Percentiles rank a stretch among this genome's conserved stretches.
phyloP scores from a whole-genome alignment of 35 echinoderm and acorn worm genomes.

The Patiria miniata region DNA sequence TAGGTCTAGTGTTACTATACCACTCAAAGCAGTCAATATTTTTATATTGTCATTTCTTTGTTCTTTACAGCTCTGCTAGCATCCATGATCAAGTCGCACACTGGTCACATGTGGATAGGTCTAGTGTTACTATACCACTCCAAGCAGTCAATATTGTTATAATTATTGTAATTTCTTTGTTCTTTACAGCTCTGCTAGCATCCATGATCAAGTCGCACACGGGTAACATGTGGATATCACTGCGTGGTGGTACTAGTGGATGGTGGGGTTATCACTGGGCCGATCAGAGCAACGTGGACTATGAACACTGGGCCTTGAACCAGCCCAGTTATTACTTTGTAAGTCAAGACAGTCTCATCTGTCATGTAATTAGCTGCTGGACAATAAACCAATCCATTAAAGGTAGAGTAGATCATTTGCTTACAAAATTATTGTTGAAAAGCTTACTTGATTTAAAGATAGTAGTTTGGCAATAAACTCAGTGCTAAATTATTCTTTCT shows the following conservation, averaged over 20 bases:
- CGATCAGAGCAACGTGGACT: conserved; percentile 1
- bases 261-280: neutral
- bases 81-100: neutral
- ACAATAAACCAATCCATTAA: no score
- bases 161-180: neutral
- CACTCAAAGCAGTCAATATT: no score
- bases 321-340: neutral
- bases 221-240: neutral
- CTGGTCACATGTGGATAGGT: neutral
- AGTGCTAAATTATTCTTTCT: no score
- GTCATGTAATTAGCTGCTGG: no score
- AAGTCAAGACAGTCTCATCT: neutral
- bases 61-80: neutral
- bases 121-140: no score
- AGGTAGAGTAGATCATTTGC: no score
- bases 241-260: neutral
- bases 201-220: neutral
- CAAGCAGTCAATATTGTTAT: no score
- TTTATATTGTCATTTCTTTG: neutral
- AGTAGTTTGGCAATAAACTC: no score
- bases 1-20: no score
- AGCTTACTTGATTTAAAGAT: no score
- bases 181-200: neutral
- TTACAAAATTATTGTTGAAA: no score
- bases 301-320: neutral